Evolutionary conservation across 1,140 invertebrate species (phyloP).

Genomic region (Drosophila arizonae): DNA sequence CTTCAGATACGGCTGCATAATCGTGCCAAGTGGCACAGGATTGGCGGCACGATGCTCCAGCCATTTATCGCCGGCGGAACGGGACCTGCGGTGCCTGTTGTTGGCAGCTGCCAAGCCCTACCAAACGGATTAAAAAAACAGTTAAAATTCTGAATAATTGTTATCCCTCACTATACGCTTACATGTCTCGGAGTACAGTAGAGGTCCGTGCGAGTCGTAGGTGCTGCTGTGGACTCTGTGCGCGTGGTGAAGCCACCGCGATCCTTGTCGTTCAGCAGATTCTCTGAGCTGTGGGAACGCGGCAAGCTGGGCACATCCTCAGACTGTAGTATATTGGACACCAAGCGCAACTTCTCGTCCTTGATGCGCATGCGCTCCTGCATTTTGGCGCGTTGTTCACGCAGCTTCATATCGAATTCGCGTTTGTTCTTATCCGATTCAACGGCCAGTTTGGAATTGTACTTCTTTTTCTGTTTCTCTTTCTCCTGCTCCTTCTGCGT

Average conservation of each 20-base stretch:
- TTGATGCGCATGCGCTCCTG: slow-evolving; percentile 84
- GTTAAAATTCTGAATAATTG: neutral
- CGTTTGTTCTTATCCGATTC: slow-evolving; percentile 88
- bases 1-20: slow-evolving; percentile 92
- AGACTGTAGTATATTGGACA: slow-evolving; percentile 82
- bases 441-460: slow-evolving; percentile 87
- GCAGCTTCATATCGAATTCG: slow-evolving; percentile 87
- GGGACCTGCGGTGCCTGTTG: slow-evolving; percentile 89
- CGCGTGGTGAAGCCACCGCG: slow-evolving; percentile 51
- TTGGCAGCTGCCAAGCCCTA: slow-evolving; percentile 87
- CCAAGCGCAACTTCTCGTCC: slow-evolving; percentile 84
- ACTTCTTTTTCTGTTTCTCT: slow-evolving; percentile 89
- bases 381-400: slow-evolving; percentile 87
- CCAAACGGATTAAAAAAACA: slow-evolving; percentile 4
- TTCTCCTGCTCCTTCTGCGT: slow-evolving; percentile 89
- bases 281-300: slow-evolving; percentile 72
- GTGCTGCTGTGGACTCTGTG: slow-evolving; percentile 56
- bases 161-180: slow-evolving; percentile 8
- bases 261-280: slow-evolving; percentile 65
- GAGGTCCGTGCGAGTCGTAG: slow-evolving; percentile 62
- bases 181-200: slow-evolving; percentile 72
- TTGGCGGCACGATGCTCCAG: slow-evolving; percentile 93
- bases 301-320: slow-evolving; percentile 72
- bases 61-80: slow-evolving; percentile 92
- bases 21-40: slow-evolving; percentile 90